Evolutionary conservation across 2,888 invertebrate genomes (phyloP).

Genomic region (Caenorhabditis drosophilae): DNA sequence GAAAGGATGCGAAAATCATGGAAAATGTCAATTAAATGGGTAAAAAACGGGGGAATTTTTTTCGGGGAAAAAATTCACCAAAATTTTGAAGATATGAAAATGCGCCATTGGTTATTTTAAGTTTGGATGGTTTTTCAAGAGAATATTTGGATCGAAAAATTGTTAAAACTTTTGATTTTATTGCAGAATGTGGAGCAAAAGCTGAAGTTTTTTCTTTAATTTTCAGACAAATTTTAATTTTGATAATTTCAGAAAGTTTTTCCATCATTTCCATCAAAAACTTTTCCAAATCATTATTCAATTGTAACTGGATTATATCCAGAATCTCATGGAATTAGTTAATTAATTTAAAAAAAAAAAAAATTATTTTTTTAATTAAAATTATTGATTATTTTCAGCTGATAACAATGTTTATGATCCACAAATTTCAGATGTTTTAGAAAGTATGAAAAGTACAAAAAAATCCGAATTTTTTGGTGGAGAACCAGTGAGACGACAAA

Average conservation of each 20-base stretch:
- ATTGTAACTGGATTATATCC: conserved; percentile 66
- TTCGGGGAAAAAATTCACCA: neutral
- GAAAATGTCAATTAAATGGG: conserved; percentile 35
- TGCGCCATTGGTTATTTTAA: conserved; percentile 40
- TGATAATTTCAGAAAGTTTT: conserved; percentile 51
- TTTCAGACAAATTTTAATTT: neutral
- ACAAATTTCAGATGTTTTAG: conserved; percentile 45
- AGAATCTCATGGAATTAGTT: conserved; percentile 60
- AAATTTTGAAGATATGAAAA: conserved; percentile 14
- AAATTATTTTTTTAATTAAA: too few species aligned
- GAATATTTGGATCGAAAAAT: conserved; percentile 58
- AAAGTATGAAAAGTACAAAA: conserved; percentile 56
- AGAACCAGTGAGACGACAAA: conserved; percentile 56
- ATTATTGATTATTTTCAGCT: conserved; percentile 31
- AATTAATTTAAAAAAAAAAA: too few species aligned
- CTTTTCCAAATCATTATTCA: conserved; percentile 69
- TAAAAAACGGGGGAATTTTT: conserved; percentile 4
- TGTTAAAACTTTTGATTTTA: conserved; percentile 51
- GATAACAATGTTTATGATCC: conserved; percentile 61
- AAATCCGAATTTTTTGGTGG: conserved; percentile 49
- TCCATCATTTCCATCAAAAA: conserved; percentile 66
- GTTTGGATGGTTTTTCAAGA: conserved; percentile 60
- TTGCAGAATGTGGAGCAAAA: conserved; percentile 59
- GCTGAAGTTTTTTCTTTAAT: conserved; percentile 43
- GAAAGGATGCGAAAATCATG: conserved; percentile 1